Conservation (phyloP, 1,140 invertebrate genomes). For the Pantala flavescens region DNA sequence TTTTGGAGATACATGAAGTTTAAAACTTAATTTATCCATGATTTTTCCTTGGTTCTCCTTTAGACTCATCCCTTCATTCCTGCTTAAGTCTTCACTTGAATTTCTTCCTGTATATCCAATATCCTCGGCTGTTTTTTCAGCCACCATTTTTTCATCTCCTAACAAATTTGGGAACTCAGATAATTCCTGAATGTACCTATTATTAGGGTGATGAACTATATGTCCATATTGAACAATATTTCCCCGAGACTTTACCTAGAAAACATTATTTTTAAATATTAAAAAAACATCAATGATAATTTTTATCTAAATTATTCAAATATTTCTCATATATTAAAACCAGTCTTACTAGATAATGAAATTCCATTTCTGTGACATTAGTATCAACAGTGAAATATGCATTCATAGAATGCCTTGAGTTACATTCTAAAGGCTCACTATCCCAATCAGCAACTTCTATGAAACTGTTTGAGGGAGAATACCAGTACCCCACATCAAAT, state of each 20-base stretch:
- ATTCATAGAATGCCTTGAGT: constrained; percentile 36
- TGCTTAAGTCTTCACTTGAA: no score
- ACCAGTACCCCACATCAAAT: constrained; percentile 36
- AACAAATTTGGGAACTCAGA: constrained; percentile 34
- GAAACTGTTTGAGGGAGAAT: constrained; percentile 36
- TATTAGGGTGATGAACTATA: constrained; percentile 24
- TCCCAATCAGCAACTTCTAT: constrained; percentile 32
- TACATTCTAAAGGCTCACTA: constrained; percentile 32
- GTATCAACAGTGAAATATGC: constrained; percentile 34
- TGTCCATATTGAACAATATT: constrained; percentile 16
- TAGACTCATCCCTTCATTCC: no score
- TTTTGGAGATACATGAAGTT: constrained; percentile 46
- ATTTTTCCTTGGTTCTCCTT: background rate
- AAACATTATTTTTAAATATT: background rate
- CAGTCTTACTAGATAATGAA: constrained; percentile 36
- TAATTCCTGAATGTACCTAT: constrained; percentile 33
- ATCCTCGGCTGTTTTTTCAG: constrained; percentile 28
- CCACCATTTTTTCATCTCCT: constrained; percentile 28
- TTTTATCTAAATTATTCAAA: background rate
- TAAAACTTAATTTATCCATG: constrained; percentile 26
- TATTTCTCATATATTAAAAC: background rate
- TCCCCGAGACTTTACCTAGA: constrained; percentile 18
- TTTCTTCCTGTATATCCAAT: no score
- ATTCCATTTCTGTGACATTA: constrained; percentile 29
- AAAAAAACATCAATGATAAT: no score